Conservation (phyloP, 2,888 invertebrate species). For the Resseliella maxima region DNA sequence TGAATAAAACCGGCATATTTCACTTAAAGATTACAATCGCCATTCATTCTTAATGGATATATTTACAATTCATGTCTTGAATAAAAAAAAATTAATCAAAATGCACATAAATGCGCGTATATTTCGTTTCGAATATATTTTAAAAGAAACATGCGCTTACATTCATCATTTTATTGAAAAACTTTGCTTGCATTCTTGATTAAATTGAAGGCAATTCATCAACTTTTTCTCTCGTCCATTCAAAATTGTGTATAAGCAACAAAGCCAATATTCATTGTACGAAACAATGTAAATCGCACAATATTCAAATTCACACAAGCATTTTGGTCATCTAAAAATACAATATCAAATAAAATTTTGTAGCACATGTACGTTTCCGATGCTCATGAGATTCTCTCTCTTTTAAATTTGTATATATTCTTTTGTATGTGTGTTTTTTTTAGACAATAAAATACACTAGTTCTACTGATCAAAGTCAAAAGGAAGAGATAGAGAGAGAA, state of each 20-base stretch:
- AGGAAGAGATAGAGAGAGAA: background rate
- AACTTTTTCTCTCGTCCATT: too few species aligned
- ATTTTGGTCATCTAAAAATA: constrained; percentile 26
- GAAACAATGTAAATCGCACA: background rate
- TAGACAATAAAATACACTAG: background rate
- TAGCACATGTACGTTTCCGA: background rate
- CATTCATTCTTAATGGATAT: too few species aligned
- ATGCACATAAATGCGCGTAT: too few species aligned
- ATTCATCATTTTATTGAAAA: too few species aligned
- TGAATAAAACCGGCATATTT: too few species aligned
- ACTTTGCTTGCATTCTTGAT: too few species aligned
- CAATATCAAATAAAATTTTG: background rate
- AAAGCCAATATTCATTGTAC: background rate
- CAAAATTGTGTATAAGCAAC: background rate
- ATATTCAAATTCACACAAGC: background rate
- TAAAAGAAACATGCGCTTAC: too few species aligned
- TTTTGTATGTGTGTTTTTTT: background rate
- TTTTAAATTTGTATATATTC: background rate
- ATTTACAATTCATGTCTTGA: too few species aligned
- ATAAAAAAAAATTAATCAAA: too few species aligned
- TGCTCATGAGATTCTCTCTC: background rate
- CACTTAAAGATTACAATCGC: too few species aligned
- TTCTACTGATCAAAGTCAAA: background rate
- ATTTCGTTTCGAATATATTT: too few species aligned
- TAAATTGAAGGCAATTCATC: too few species aligned